Evolutionary conservation across 2,113 vertebrate genomes (phyloP), one percentile per base, ranked within the genome.

Genomic region (Etia nguti): DNA sequence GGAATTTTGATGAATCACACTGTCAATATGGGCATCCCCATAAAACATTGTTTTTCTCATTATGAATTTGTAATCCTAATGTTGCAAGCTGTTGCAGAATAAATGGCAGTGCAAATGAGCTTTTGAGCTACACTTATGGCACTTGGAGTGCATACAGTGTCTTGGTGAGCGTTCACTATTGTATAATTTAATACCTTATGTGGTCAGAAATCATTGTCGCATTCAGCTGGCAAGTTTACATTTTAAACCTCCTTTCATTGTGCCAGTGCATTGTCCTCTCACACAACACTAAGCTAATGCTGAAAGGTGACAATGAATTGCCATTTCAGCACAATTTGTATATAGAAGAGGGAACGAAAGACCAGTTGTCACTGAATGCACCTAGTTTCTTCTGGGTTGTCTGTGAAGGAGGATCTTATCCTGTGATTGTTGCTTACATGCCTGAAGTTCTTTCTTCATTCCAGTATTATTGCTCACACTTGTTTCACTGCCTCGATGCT

Each of bases 391-490:
- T 57, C 79, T 24, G 41, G 62, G 73, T 50, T 34, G 34, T 48
- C 68, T 56, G 29, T 83, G 57, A 62, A 82, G 85, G 82, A 83
- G 75, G 70, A 93, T 82, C 80, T 83, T 86, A 80, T 91, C 83
- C 80, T 81, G 20, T 86, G 83, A 87, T 77, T 88, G 75, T 82
- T 82, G 83, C 87, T 87, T 62, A 89, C 85, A 81, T 86, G 80
- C 73, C 56, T 83, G n/a, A 70, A 83, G 85, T 91, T 90, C 86
- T 93, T 88, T 57, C 73, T 90, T 92, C 90, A 91, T 93, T 93
- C 68, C 86, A 82, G 68, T 56, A 80, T 50, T 65, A 55, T 86
- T 83, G 85, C 60, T 55, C 79, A 75, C 89, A 86, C 84, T 80
- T 54, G 24, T 80, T 79, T 62, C n/a, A 80, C 56, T 88, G 82